These are phyloP conservation scores for Deroptyus accipitrinus DNA, from an alignment of 2,113 vertebrate species.

Conservation along the genomic window DNA sequence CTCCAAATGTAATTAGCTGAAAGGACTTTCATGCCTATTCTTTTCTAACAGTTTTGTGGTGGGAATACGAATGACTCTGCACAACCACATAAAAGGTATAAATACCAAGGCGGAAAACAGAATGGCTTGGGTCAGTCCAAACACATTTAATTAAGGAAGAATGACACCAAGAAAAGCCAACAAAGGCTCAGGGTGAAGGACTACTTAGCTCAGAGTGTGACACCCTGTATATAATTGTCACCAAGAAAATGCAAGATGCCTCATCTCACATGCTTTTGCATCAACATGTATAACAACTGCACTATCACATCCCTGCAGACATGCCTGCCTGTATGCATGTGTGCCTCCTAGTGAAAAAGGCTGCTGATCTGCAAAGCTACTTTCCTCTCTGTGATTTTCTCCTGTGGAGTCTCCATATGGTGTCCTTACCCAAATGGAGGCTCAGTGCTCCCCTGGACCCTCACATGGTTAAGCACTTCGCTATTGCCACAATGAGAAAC, in stretches of 20 bases:
- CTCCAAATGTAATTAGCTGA: constrained; percentile 10
- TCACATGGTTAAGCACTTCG: constrained; percentile 5
- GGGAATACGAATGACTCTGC: constrained; percentile 15
- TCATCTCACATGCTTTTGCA: neutral
- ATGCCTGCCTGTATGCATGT: neutral
- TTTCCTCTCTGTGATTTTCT: neutral
- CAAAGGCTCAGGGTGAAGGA: neutral
- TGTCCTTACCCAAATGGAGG: neutral
- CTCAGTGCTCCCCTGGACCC: neutral
- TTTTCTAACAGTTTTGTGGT: neutral
- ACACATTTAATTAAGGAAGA: neutral
- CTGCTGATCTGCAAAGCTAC: neutral
- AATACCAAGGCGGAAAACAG: neutral
- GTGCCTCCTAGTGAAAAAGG: neutral
- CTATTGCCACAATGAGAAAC: neutral
- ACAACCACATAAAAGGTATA: neutral
- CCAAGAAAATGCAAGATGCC: neutral
- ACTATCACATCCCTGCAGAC: neutral
- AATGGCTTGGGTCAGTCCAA: neutral
- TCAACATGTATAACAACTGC: neutral
- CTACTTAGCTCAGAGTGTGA: neutral
- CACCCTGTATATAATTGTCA: neutral
- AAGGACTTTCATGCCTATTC: neutral
- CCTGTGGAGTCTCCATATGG: neutral
- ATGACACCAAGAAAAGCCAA: neutral